Evolutionary conservation across 2,888 invertebrate genomes (phyloP).

Genomic region (Notodonta dromedarius): DNA sequence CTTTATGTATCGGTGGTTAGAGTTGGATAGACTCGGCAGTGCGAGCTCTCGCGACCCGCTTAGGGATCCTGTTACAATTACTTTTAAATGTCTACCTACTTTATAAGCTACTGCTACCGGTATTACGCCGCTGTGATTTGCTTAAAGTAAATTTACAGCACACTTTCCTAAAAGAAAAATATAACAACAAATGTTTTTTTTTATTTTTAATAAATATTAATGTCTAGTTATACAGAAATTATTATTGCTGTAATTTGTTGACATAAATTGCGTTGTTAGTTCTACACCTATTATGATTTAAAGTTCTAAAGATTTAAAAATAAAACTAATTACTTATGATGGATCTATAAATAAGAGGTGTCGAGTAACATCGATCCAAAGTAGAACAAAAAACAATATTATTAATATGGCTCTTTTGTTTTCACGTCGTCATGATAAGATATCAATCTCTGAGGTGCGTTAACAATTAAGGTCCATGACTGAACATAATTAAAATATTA

Average conservation of each 20-base stretch:
- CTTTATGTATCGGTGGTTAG: slow-evolving; percentile 50
- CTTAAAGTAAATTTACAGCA: background rate
- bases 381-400: background rate
- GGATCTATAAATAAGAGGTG: background rate
- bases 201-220: too few species aligned
- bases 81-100: slow-evolving; percentile 34
- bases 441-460: background rate
- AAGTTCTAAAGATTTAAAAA: too few species aligned
- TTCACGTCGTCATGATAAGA: background rate
- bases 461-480: background rate
- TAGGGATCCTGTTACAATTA: slow-evolving; percentile 45
- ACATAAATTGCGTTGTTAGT: too few species aligned
- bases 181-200: too few species aligned
- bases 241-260: too few species aligned
- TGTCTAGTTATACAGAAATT: too few species aligned
- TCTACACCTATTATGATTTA: too few species aligned
- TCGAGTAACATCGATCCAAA: background rate
- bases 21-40: slow-evolving; percentile 51
- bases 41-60: slow-evolving; percentile 37
- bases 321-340: too few species aligned
- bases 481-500: background rate
- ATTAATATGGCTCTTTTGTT: background rate
- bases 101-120: slow-evolving; percentile 19
- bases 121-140: background rate
- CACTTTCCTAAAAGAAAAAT: background rate